Evolutionary conservation across 2,113 vertebrate genomes (phyloP), one percentile per base, ranked within the genome.

Genomic region (Lampris megalopsis): DNA sequence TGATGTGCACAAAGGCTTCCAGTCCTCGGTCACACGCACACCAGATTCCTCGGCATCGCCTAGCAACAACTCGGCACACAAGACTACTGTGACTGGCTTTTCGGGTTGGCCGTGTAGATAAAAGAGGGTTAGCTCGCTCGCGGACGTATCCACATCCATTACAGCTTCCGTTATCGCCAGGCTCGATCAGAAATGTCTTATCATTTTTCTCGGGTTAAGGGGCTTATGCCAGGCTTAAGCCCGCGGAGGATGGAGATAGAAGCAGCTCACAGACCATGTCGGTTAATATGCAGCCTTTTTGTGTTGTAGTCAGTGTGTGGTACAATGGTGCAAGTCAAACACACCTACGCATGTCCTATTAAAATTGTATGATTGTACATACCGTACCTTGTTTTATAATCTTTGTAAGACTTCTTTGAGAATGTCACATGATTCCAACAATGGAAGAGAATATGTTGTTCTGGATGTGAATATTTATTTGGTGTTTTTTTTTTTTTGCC

Each of bases 401-500:
- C 87, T 92, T 88, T 92, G 91, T 89, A 90, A 89, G 91, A 91
- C 88, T 85, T 87, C 75, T 60, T 67, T 52, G 80, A 82, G 73
- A 90, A 86, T 92, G 87, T 90, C 81, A 75, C 42, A 85, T 80
- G 62, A 73, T 77, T 72, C 59, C 58, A 63, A 38, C 63, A 65
- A 71, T 81, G 75, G 52, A 79, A 74, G 75, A 73, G 59, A 78
- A 88, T 85, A 83, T 86, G 73, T 88, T 90, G 89, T 92, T 87
- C 74, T 91, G 91, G 88, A 86, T 92, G 91, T 93, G 86, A 89
- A 89, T 92, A 93, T 95, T 94, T 93, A 94, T 93, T 93, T 93
- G 63, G 74, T 81, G 54, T 83, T 73, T 75, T 70, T 86, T 73
- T 71, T 83, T 6, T 69, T 47, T 74, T 58, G 81, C 68, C 82